Percentiles rank a stretch among this genome's conserved stretches.
These are phyloP conservation scores for Xenus cinereus DNA, from an alignment of 2,113 vertebrate species.

Conservation along the genomic window DNA sequence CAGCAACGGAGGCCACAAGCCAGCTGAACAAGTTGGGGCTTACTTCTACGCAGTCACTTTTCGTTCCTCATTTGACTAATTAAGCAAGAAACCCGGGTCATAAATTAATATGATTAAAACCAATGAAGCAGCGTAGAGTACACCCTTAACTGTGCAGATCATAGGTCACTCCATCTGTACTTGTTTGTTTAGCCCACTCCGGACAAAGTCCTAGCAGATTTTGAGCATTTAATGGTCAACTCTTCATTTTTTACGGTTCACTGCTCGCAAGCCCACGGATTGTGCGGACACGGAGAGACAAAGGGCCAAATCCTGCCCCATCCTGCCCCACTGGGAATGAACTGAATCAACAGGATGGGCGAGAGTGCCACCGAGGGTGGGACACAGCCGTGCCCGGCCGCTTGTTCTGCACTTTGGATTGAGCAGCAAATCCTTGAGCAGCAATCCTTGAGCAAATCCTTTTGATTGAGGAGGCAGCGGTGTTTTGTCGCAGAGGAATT, in stretches of 20 bases:
- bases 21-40: constrained; percentile 9
- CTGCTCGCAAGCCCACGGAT: not conserved
- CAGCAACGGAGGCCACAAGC: not conserved
- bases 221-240: constrained; percentile 45
- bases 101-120: constrained; percentile 2
- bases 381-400: fast-evolving
- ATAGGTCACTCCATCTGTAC: constrained; percentile 14
- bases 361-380: fast-evolving
- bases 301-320: constrained; percentile 3
- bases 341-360: not conserved
- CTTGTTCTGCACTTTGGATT: not conserved
- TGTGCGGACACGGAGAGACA: not conserved
- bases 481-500: not conserved
- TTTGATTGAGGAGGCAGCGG: not conserved
- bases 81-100: not conserved
- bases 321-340: not conserved
- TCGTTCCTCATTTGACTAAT: not conserved
- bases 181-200: constrained; percentile 59
- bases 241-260: constrained; percentile 24
- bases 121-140: not conserved
- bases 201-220: constrained; percentile 61
- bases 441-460: too few species aligned
- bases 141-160: not conserved
- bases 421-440: too few species aligned
- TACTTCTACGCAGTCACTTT: not conserved